Evolutionary conservation across 2,797 vertebrate genomes (phyloP), one percentile per base, ranked within the genome.

Genomic region (Onychomys arenicola): DNA sequence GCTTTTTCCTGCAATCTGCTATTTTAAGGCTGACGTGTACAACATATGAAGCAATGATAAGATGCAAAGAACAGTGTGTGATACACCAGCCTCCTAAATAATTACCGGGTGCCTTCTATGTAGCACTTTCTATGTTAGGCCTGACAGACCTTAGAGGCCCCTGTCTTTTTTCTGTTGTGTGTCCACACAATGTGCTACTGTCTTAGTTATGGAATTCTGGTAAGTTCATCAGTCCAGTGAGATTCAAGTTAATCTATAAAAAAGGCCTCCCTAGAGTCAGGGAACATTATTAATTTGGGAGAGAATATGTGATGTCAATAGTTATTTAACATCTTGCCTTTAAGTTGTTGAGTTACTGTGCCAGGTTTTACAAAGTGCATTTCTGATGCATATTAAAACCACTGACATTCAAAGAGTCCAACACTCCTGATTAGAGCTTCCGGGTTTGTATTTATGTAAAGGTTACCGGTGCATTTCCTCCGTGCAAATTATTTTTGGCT

Each of bases 371-470:
- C n/a, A 88, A 77, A 73, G 75, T 16, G 32, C 43, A 37, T 83
- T 90, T 71, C 82, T 6, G 52, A 91, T 82, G 88, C 87, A 77
- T 83, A 83, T 92, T 96, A 95, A 97, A 96, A 29, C 71, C 93
- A 52, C 12, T 1, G 97, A 95, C 97, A 97, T 94, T 97, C 97
- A 95, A 73, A 95, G 87, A 92, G 52, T 85, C 83, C 78, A 52
- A 91, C 34, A 16, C 29, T 57, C 84, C 77, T 81, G 95, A 97
- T 93, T 92, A 97, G 94, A 90, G 89, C 88, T 95, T 86, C 77
- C 23, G 52, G 91, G 92, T 46, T 75, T 93, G 88, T 91, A 92
- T 97, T 97, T 96, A 95, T 96, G 95, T 92, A 97, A 97, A 97
- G 96, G 93, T 96, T 93, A 95, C 91, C 59, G 92, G 93, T 94